Percentiles rank a stretch among this genome's conserved stretches.
Evolutionary conservation across 2,113 vertebrate species (phyloP).

Genomic region (Elephantulus edwardii): DNA sequence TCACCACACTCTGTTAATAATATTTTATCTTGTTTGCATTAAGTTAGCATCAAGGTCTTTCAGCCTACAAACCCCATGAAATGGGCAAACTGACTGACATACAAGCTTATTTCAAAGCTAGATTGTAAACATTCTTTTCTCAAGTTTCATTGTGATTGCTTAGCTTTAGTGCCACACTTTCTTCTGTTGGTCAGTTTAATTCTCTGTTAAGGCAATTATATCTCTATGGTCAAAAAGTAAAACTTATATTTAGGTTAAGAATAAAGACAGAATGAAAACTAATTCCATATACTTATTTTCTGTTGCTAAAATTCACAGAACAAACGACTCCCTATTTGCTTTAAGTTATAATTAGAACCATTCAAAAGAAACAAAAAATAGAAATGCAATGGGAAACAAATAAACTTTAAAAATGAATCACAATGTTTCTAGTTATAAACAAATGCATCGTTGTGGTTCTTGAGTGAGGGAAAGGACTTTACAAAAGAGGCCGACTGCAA

Average conservation of each 20-base stretch:
- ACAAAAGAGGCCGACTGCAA: not conserved
- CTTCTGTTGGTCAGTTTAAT: conserved; percentile 23
- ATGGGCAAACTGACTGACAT: conserved; percentile 34
- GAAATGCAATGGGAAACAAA: conserved; percentile 46
- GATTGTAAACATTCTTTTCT: conserved; percentile 44
- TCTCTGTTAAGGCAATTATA: conserved; percentile 53
- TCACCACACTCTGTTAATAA: conserved; percentile 36
- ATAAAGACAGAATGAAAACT: conserved; percentile 35
- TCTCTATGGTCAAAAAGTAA: conserved; percentile 18
- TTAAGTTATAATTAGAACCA: conserved; percentile 38
- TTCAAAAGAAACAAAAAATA: conserved; percentile 56
- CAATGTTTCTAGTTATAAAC: conserved; percentile 28
- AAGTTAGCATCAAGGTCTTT: conserved; percentile 67
- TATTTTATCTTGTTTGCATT: conserved; percentile 69
- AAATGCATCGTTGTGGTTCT: conserved; percentile 39
- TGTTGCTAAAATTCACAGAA: conserved; percentile 50
- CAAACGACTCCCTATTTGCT: conserved; percentile 9
- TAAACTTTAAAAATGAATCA: conserved; percentile 25
- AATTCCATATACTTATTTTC: conserved; percentile 37
- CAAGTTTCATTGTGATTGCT: conserved; percentile 43
- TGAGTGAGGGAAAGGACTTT: not conserved
- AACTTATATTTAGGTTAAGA: conserved; percentile 28
- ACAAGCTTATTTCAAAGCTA: conserved; percentile 29
- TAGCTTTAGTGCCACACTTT: conserved; percentile 4
- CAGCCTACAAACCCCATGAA: conserved; percentile 56